Evolutionary conservation across 2,797 vertebrate species (phyloP), one percentile per base, ranked within the genome.

Genomic region (Syngnathus rostellatus): DNA sequence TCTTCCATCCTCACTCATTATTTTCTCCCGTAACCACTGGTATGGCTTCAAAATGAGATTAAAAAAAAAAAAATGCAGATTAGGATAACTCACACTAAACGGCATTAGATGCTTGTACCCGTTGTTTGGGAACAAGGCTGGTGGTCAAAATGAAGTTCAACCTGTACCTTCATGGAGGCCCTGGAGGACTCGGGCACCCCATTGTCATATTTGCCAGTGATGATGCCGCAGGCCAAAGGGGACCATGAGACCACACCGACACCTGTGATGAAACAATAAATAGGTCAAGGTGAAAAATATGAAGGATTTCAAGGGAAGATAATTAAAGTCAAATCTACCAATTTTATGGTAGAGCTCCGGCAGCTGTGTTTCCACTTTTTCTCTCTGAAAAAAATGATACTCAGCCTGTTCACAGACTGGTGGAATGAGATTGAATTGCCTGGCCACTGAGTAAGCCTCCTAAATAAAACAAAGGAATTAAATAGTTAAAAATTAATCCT

Each of bases 211-310:
- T 99, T 99, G 72, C 97, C 97, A 55, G 97, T 97, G 87, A 99
- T 98, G 85, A 99, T 95, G 68, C 97, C 97, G 73, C 97, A 98
- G 75, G 97, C 97, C 62, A 99, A 88, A 0, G 97, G 97, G 19
- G 97, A 99, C 97, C 97, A 99, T 0, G 97, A 98, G 82, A 99
- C 95, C n/a, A 97, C 97, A 17, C 97, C 96, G 6, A 99, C 96
- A 53, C 97, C 97, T 99, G 70, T 12, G 51, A 71, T 5, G n/a
- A 16, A 46, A 69, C 60, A 77, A 31, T 7, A 16, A 25, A 63
- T 31, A 2, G 38, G 14, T 43, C 1, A 2, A 48, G 38, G 46
- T 50, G 31, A 17, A 60, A 16, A 9, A 19, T 45, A 17, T 38
- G 23, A 48, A 39, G 45, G 12, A 67, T 48, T 40, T 63, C 2